Percentiles rank a stretch among this genome's conserved stretches.
Conservation (phyloP, 2,888 invertebrate species). For the Calameuta pallipes region DNA sequence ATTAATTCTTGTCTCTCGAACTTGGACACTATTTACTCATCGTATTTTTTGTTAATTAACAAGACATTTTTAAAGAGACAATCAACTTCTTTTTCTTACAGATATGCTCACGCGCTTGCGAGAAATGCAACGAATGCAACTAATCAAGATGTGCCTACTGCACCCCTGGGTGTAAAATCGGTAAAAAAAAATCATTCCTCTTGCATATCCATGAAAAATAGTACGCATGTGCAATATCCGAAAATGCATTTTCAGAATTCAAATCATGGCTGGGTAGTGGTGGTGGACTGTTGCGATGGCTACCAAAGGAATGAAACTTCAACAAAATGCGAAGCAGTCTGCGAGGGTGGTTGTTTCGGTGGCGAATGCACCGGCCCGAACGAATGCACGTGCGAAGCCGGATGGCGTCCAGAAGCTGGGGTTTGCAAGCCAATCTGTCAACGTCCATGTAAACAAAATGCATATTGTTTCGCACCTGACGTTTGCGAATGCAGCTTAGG, state of each 20-base stretch:
- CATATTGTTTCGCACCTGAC: conserved; percentile 70
- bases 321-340: conserved; percentile 73
- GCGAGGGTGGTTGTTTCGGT: conserved; percentile 76
- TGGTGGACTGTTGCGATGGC: conserved; percentile 77
- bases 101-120: conserved; percentile 13
- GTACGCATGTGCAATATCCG: too few species aligned
- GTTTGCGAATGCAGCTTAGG: conserved; percentile 72
- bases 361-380: conserved; percentile 76
- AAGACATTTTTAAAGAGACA: background rate
- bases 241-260: conserved; percentile 7
- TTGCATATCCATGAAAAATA: background rate
- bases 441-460: conserved; percentile 69
- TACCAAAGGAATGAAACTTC: conserved; percentile 71
- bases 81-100: conserved; percentile 1
- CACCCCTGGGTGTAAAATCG: background rate
- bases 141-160: background rate
- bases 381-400: conserved; percentile 74
- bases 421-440: conserved; percentile 72
- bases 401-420: conserved; percentile 73
- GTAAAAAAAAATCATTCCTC: conserved; percentile 8
- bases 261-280: conserved; percentile 46
- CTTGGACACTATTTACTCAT: too few species aligned
- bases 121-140: conserved; percentile 13
- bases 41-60: too few species aligned
- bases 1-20: too few species aligned